phyloP scores from a whole-genome alignment of 2,113 vertebrate genomes.

The Carassius carassius region DNA sequence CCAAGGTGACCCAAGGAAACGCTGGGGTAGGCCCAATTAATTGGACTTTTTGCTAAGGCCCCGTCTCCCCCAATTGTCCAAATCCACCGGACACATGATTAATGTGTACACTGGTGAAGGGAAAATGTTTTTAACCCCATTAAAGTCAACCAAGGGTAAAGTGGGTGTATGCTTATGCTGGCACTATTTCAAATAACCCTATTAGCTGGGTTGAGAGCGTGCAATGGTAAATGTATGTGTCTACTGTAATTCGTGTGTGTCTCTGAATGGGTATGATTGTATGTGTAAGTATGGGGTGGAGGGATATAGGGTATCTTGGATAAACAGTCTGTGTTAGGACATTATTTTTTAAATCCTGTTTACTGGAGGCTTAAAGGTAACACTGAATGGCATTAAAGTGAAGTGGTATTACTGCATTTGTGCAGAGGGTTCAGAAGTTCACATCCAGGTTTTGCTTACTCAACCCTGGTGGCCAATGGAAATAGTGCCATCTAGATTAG shows the following conservation, averaged over 20 bases:
- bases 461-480: constrained; percentile 62
- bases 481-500: constrained; percentile 62
- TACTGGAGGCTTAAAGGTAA: constrained; percentile 75
- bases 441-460: constrained; percentile 58
- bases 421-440: constrained; percentile 72
- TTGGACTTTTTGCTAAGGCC: constrained; percentile 88
- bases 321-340: constrained; percentile 90
- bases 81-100: constrained; percentile 96
- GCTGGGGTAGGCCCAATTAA: constrained; percentile 90
- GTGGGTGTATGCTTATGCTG: constrained; percentile 93
- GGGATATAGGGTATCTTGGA: constrained; percentile 72
- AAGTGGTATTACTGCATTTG: constrained; percentile 67
- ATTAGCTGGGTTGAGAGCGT: constrained; percentile 74
- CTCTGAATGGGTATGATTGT: not conserved
- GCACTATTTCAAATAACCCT: constrained; percentile 94
- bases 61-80: constrained; percentile 95
- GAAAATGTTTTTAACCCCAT: constrained; percentile 99
- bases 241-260: constrained; percentile 27
- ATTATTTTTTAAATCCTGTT: constrained; percentile 88
- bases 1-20: constrained; percentile 82
- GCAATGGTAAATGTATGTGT: constrained; percentile 67
- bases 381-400: constrained; percentile 72
- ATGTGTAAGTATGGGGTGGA: constrained; percentile 68
- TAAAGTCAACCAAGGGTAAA: constrained; percentile 98
- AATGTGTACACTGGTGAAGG: constrained; percentile 88